Evolutionary conservation across 2,113 vertebrate genomes (phyloP), one percentile per base, ranked within the genome.

Genomic region (Oncorhynchus keta): DNA sequence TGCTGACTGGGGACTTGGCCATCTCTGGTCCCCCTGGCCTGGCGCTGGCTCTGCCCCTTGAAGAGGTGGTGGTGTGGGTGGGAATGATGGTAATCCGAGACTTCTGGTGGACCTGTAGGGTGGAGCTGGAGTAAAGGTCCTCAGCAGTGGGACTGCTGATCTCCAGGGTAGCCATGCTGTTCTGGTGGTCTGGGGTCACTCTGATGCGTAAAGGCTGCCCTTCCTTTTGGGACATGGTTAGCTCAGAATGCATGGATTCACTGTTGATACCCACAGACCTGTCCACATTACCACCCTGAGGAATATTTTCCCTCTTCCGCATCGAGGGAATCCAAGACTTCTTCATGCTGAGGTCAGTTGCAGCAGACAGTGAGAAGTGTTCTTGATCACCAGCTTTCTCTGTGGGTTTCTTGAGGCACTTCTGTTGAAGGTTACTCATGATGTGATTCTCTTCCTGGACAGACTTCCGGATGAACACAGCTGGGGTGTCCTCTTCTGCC

Each of bases 321-420:
- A 97, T 97, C 97, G 97, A 98, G 0, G 97, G 97, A 86, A 97
- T 97, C 96, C 96, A 99, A 32, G 97, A 98, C 85, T 96, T 98
- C 79, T 97, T 95, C 82, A 96, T 90, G 4, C 93, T 87, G 13
- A 97, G 88, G 76, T 99, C 98, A 39, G 94, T 94, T 0, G 94
- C 85, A 9, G 97, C 85, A 11, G 97, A 94, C 1, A 97, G 96
- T 64, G 96, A 94, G 2, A 95, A 97, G 68, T 96, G 94, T 80
- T 98, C 97, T 1, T 96, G 88, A 8, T 95, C 93, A 1, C 79
- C 66, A 3, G 79, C 79, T 49, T 92, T 93, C 68, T 93, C 92
- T 68, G 85, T 76, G 11, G 96, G 94, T 75, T 96, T 98, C 85
- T 95, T 98, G 74, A 97, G 80, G 57, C 95, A 96, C 73, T 94